phyloP scores from a whole-genome alignment of 1,140 invertebrate genomes.

The Meloidogyne chitwoodi region DNA sequence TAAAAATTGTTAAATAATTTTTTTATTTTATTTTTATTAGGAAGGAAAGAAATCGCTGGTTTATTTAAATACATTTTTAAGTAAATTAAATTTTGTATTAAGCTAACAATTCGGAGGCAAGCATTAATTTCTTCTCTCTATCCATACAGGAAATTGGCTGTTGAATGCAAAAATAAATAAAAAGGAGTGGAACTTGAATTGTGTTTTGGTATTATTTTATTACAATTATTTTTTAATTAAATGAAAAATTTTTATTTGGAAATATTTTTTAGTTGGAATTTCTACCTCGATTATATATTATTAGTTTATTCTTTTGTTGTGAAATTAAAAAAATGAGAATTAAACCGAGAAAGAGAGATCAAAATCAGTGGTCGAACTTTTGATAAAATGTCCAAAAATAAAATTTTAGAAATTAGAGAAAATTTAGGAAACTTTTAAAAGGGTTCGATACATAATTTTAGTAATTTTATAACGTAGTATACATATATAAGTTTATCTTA shows the following conservation, averaged over 20 bases:
- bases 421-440: no score
- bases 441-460: no score
- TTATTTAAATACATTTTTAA: background rate
- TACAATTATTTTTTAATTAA: no score
- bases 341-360: background rate
- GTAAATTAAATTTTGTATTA: background rate
- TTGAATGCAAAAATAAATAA: background rate
- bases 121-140: slow-evolving; percentile 1
- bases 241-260: background rate
- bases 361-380: no score
- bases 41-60: background rate
- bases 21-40: background rate
- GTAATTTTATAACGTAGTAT: no score
- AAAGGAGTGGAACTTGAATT: background rate
- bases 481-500: background rate
- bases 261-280: background rate
- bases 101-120: background rate
- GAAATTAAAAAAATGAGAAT: background rate
- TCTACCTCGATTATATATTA: background rate
- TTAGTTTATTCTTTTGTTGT: background rate
- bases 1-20: background rate
- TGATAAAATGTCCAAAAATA: no score
- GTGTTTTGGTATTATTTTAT: background rate
- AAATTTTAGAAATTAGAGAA: no score
- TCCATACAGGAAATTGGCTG: background rate